Conservation (phyloP, 2,113 vertebrate species). For the Abramis brama region DNA sequence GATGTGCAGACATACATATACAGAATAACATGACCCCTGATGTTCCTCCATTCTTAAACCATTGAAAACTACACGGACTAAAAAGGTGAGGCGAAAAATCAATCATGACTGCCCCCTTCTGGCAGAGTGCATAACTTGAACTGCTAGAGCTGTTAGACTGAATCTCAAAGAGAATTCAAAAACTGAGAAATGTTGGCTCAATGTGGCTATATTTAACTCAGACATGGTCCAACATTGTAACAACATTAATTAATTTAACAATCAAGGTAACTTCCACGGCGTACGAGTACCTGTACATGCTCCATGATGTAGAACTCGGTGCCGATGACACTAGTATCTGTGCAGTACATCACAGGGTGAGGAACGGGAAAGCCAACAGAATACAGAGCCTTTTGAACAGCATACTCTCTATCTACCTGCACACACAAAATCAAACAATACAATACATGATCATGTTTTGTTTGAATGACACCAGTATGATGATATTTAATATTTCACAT, state of each 20-base stretch:
- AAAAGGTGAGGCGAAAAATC: not conserved
- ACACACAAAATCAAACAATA: slow-evolving; percentile 13
- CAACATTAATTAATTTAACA: not conserved
- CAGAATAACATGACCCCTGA: not conserved
- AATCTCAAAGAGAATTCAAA: not conserved
- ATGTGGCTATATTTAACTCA: not conserved
- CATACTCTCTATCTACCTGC: slow-evolving; percentile 89
- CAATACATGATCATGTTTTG: not conserved
- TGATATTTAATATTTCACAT: not conserved
- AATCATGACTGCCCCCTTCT: not conserved
- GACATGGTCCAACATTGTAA: not conserved
- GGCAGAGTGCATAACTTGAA: not conserved
- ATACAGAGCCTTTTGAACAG: slow-evolving; percentile 86
- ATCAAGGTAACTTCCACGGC: not conserved
- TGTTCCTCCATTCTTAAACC: not conserved
- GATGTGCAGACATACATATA: slow-evolving; percentile 17
- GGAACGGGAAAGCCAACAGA: slow-evolving; percentile 88
- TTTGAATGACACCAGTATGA: not conserved
- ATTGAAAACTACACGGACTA: not conserved
- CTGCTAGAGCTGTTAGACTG: not conserved
- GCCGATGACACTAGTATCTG: slow-evolving; percentile 83
- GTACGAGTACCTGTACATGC: slow-evolving; percentile 80
- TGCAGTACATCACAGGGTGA: slow-evolving; percentile 84
- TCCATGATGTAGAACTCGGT: slow-evolving; percentile 95
- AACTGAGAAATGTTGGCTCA: not conserved